A percentile compares a stretch with the other conserved stretches of the same genome.
phyloP scores from a whole-genome alignment of 2,888 invertebrate species.

The Euphydryas editha region DNA sequence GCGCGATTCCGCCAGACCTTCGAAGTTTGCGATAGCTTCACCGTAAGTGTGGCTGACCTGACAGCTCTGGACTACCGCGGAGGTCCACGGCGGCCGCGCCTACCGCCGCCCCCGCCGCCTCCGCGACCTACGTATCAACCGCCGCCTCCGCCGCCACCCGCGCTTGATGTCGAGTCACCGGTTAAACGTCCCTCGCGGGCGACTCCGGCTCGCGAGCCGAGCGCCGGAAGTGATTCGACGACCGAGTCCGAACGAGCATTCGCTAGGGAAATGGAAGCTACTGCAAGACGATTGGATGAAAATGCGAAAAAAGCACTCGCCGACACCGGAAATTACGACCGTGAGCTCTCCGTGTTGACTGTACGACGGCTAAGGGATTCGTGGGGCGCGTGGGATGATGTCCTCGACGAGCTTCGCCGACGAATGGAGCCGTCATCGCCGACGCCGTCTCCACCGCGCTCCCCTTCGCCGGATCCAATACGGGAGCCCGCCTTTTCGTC shows the following conservation, averaged over 20 bases:
- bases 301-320: conserved; percentile 72
- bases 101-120: conserved; percentile 68
- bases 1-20: conserved; percentile 77
- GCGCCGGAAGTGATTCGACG: conserved; percentile 76
- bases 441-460: conserved; percentile 70
- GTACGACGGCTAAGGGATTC: conserved; percentile 75
- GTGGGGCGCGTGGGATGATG: conserved; percentile 81
- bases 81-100: conserved; percentile 63
- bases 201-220: conserved; percentile 69
- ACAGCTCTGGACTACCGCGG: conserved; percentile 84
- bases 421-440: conserved; percentile 71
- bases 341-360: conserved; percentile 82
- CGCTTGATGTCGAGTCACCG: conserved; percentile 49
- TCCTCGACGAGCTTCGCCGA: conserved; percentile 73
- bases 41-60: conserved; percentile 85
- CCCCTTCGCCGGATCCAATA: conserved; percentile 70
- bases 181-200: conserved; percentile 54
- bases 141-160: conserved; percentile 62
- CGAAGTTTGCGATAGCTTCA: conserved; percentile 77
- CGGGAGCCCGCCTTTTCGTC: conserved; percentile 81
- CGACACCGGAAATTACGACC: conserved; percentile 82
- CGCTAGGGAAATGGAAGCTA: conserved; percentile 76
- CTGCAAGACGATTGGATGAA: conserved; percentile 73
- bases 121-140: conserved; percentile 50
- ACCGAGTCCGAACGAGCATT: conserved; percentile 77